These are phyloP conservation scores for Gnatocerus cornutus DNA, from an alignment of 2,888 invertebrate genomes.

Conservation along the genomic window DNA sequence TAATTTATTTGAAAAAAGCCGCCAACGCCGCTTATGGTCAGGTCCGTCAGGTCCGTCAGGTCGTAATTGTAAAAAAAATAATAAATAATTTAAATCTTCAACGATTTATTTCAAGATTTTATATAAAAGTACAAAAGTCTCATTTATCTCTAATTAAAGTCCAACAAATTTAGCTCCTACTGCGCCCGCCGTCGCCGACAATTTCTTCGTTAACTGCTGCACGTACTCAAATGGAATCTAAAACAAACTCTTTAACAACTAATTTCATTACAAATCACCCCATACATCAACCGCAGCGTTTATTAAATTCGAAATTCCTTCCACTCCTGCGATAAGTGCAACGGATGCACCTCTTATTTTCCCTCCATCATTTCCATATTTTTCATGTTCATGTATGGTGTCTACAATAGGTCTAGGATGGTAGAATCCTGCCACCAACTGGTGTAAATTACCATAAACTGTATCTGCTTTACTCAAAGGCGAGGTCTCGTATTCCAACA, in stretches of 20 bases:
- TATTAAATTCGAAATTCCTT: conserved; percentile 72
- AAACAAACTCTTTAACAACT: not conserved
- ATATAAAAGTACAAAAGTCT: not conserved
- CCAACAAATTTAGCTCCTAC: not conserved
- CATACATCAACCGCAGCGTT: conserved; percentile 65
- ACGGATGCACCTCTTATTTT: conserved; percentile 78
- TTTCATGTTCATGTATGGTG: conserved; percentile 83
- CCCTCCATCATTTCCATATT: conserved; percentile 85
- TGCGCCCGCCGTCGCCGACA: not conserved
- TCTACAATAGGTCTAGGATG: conserved; percentile 82
- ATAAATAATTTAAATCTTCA: too few species aligned
- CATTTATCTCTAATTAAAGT: not conserved
- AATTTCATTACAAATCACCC: not conserved
- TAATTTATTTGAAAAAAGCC: too few species aligned
- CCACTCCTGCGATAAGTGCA: conserved; percentile 79
- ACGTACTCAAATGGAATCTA: not conserved
- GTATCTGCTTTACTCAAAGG: conserved; percentile 63
- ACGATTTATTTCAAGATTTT: too few species aligned
- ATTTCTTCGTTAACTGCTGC: not conserved
- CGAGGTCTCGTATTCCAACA: conserved; percentile 63
- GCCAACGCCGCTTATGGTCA: too few species aligned
- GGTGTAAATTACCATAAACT: conserved; percentile 64
- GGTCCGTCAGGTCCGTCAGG: too few species aligned
- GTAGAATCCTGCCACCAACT: conserved; percentile 63
- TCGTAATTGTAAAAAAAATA: too few species aligned